Conservation (phyloP, 1,140 invertebrate genomes). For the Caenorhabditis latens region DNA sequence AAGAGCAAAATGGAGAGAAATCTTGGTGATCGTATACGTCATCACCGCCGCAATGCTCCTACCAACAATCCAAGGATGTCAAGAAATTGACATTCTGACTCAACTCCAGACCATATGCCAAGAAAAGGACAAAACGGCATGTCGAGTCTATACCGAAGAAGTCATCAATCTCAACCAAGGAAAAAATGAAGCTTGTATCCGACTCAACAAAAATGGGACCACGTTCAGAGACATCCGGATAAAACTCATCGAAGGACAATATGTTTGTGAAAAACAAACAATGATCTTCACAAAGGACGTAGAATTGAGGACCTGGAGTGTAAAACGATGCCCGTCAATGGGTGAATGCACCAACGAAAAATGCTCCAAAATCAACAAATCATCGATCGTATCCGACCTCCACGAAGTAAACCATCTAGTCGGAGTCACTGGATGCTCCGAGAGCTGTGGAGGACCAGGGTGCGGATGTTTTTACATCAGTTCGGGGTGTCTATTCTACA, state of each 20-base stretch:
- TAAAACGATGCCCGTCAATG: slow-evolving; percentile 49
- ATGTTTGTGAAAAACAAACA: neutral
- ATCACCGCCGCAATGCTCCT: too few species aligned
- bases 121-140: neutral
- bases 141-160: neutral
- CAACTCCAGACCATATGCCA: neutral
- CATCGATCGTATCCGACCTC: neutral
- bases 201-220: neutral
- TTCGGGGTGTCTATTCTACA: slow-evolving; percentile 47
- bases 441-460: slow-evolving; percentile 41
- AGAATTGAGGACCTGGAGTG: neutral
- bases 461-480: slow-evolving; percentile 35
- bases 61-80: too few species aligned
- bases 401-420: neutral
- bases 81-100: too few species aligned
- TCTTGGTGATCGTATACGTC: too few species aligned
- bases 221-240: neutral
- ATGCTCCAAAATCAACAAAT: neutral
- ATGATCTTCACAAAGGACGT: neutral
- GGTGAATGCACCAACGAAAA: slow-evolving; percentile 21
- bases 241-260: neutral
- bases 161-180: neutral
- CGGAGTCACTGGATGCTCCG: slow-evolving; percentile 17
- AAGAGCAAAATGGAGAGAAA: too few species aligned
- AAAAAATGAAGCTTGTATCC: neutral